Conservation (phyloP, 2,888 invertebrate species). For the Amiota communis region DNA sequence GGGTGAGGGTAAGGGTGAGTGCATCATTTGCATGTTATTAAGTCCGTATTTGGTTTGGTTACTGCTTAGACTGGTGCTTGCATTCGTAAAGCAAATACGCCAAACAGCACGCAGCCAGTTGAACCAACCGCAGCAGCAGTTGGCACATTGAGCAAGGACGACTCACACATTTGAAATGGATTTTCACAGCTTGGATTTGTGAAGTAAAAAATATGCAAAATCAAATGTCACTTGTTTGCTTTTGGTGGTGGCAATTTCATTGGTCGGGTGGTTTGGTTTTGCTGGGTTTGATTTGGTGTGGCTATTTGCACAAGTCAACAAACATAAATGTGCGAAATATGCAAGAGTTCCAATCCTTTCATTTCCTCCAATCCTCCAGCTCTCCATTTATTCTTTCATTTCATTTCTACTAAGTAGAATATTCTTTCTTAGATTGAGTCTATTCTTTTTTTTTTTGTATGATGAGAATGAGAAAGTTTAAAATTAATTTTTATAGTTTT, state of each 20-base stretch:
- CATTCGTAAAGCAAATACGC: conserved; percentile 1
- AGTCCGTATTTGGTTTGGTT: conserved; percentile 34
- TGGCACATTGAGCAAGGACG: neutral
- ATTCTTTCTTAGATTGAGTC: too few relatives aligned
- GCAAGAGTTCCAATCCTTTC: too few relatives aligned
- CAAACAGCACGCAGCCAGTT: neutral
- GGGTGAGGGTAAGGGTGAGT: conserved; percentile 35
- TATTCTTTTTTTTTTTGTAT: neutral
- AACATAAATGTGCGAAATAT: neutral
- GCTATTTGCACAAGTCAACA: too few relatives aligned
- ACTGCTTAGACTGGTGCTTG: conserved; percentile 18
- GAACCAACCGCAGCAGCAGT: neutral
- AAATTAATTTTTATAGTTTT: neutral
- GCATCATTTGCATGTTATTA: conserved; percentile 63
- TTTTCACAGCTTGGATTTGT: conserved; percentile 39
- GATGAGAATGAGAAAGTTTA: neutral
- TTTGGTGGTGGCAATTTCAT: neutral
- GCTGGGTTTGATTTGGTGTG: too few relatives aligned
- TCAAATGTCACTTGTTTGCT: conserved; percentile 34
- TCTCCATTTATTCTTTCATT: neutral
- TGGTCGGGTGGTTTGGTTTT: too few relatives aligned
- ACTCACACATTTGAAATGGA: conserved; percentile 47
- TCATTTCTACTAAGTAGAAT: too few relatives aligned
- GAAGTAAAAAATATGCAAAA: conserved; percentile 36
- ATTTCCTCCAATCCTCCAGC: neutral